Base-by-base conservation (phyloP, 2,113 vertebrate genomes). In the Nothocercus nigrocapillus region DNA sequence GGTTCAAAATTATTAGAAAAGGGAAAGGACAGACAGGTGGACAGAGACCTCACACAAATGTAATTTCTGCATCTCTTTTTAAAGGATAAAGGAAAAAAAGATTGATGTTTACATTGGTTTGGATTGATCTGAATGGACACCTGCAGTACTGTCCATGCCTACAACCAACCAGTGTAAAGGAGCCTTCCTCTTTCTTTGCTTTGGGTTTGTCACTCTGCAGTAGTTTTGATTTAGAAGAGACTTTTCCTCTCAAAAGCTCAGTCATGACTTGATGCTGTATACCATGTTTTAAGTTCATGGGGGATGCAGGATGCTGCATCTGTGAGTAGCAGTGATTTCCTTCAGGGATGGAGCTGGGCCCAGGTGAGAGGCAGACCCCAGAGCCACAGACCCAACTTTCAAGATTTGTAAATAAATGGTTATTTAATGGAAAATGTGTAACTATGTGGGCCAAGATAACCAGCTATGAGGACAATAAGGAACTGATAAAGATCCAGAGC, bases 141-240 rank as follows among this genome's bases (percentile, higher is more conserved):
- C n/a, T 67, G 61, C 19, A 59, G 11, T 5, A 1, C 21, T 45
- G 15, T 11, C 53, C 49, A 18, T 42, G 17, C 18, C 13, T 38
- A 36, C 42, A 75, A 9, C 44, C 74, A 85, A 12, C 7, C 58
- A 22, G 20, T 49, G 42, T 32, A 67, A 25, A 1, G 0, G 0
- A 79, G 16, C 40, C 32, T 56, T 17, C 27, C 27, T 16, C 19
- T 77, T 80, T 19, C 61, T 83, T 66, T 74, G 44, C 36, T 82
- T 79, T 79, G 70, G 40, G 5, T n/a, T 61, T 16, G 3, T 42
- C 22, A 34, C 36, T 45, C 67, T 82, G n/a, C 38, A 51, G 45
- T 3, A 49, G 17, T 17, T 76, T 92, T 83, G 49, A 16, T 63
- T 88, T 1, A 0, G 28, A 85, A 68, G 68, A 66, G 5, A 51